phyloP scores from a whole-genome alignment of 2,888 invertebrate species.

The Homarus gammarus region DNA sequence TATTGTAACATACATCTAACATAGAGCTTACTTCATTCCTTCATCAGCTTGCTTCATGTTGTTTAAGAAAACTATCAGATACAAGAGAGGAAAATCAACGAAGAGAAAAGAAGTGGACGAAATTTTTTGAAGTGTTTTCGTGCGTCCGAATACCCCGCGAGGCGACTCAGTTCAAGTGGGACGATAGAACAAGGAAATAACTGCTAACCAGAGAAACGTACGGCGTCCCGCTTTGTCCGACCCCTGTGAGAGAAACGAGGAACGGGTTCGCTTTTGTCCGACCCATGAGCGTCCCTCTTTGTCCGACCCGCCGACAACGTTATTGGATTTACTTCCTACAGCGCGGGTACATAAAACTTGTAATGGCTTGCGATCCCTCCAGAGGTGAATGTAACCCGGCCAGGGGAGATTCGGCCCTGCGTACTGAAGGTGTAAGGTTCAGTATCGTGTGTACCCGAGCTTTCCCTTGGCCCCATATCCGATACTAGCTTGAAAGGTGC shows the following conservation, averaged over 20 bases:
- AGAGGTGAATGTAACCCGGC: slow-evolving; percentile 71
- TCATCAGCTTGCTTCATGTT: slow-evolving; percentile 26
- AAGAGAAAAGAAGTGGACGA: slow-evolving; percentile 72
- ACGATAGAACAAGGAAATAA: slow-evolving; percentile 76
- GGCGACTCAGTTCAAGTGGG: slow-evolving; percentile 76
- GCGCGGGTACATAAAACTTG: slow-evolving; percentile 66
- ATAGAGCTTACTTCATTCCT: slow-evolving; percentile 19
- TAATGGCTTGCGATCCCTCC: slow-evolving; percentile 71
- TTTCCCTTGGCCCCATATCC: slow-evolving; percentile 76
- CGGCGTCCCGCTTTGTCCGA: slow-evolving; percentile 76
- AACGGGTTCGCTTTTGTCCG: slow-evolving; percentile 76
- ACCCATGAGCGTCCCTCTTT: slow-evolving; percentile 74
- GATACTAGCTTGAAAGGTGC: slow-evolving; percentile 74
- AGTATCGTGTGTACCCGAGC: slow-evolving; percentile 67
- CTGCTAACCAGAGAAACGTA: slow-evolving; percentile 76
- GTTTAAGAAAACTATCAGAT: slow-evolving; percentile 48
- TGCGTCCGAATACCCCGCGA: slow-evolving; percentile 76
- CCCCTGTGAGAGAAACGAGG: slow-evolving; percentile 76
- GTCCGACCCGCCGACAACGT: slow-evolving; percentile 74
- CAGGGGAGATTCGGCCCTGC: slow-evolving; percentile 64
- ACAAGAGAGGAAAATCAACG: slow-evolving; percentile 65
- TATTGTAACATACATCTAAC: neutral
- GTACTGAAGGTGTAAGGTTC: slow-evolving; percentile 61
- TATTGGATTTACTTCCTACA: slow-evolving; percentile 74
- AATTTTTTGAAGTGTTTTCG: slow-evolving; percentile 76